These are phyloP conservation scores for Spisula solida DNA, from an alignment of 2,888 invertebrate genomes.

Conservation along the genomic window DNA sequence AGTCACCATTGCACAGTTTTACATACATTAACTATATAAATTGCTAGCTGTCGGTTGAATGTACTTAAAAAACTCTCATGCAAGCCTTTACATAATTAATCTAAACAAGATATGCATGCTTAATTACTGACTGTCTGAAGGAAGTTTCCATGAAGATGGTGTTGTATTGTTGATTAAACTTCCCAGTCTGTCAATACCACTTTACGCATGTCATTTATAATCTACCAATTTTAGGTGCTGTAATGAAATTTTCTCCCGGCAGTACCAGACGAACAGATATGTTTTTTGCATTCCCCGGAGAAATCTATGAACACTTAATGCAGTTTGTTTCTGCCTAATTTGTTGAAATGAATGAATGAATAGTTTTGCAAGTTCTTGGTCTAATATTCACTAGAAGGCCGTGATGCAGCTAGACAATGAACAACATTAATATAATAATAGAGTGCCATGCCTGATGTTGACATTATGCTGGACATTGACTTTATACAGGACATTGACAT, in stretches of 20 bases:
- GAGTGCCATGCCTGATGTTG: too few species aligned
- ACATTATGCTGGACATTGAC: too few species aligned
- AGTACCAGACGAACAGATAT: slow-evolving; percentile 15
- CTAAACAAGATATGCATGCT: background rate
- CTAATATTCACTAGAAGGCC: background rate
- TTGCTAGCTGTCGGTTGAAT: background rate
- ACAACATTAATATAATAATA: too few species aligned
- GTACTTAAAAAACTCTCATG: background rate
- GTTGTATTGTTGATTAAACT: slow-evolving; percentile 18
- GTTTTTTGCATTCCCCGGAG: slow-evolving; percentile 23
- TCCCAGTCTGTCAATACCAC: slow-evolving; percentile 6
- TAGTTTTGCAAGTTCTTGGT: background rate
- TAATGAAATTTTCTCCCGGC: slow-evolving; percentile 34
- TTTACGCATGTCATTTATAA: slow-evolving; percentile 22
- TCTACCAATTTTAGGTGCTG: slow-evolving; percentile 19
- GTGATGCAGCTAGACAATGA: background rate
- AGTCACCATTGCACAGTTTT: too few species aligned
- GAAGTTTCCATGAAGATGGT: background rate
- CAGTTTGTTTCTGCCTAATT: background rate
- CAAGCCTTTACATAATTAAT: background rate
- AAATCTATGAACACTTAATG: background rate
- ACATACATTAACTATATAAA: too few species aligned
- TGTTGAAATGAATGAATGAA: background rate
- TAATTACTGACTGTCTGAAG: background rate
- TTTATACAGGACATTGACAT: too few species aligned